Percentiles rank a stretch among this genome's conserved stretches.
These are phyloP conservation scores for Romanogobio albipinnatus DNA, from an alignment of 2,113 vertebrate genomes.

Conservation along the genomic window DNA sequence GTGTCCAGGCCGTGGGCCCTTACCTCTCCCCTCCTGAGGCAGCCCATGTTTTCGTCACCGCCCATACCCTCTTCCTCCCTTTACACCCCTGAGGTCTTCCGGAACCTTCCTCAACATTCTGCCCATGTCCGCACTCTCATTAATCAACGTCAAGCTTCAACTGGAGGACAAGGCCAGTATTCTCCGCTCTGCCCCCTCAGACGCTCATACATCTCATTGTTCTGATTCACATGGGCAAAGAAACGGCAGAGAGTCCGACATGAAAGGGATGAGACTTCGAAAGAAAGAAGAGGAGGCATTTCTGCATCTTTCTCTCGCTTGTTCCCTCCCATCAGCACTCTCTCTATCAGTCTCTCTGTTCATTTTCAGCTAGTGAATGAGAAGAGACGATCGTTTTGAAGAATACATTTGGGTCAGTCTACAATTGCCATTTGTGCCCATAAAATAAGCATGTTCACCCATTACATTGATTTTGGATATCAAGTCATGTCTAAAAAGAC, in stretches of 20 bases:
- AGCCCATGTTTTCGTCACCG: conserved; percentile 53
- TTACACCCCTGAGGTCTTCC: conserved; percentile 82
- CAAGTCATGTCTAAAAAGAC: too few relatives aligned
- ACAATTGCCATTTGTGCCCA: not conserved
- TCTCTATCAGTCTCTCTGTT: conserved; percentile 54
- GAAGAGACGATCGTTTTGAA: conserved; percentile 84
- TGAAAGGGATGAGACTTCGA: conserved; percentile 92
- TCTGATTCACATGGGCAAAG: conserved; percentile 90
- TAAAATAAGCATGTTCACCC: not conserved
- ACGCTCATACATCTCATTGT: conserved; percentile 90
- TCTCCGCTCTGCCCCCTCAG: conserved; percentile 85
- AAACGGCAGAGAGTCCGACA: conserved; percentile 79
- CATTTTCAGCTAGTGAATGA: conserved; percentile 72
- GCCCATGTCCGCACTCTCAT: conserved; percentile 88
- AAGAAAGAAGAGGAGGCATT: conserved; percentile 77
- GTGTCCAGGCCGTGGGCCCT: conserved; percentile 30
- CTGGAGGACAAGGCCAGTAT: conserved; percentile 85
- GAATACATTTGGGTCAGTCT: conserved; percentile 74
- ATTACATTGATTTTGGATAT: not conserved
- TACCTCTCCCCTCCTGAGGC: conserved; percentile 45
- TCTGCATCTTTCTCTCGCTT: conserved; percentile 53
- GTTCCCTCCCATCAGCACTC: conserved; percentile 56
- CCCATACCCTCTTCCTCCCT: conserved; percentile 73
- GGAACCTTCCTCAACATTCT: conserved; percentile 83
- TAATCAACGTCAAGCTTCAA: conserved; percentile 87